A percentile compares a stretch with the other conserved stretches of the same genome.
Conservation (phyloP, 2,888 invertebrate species). For the Griposia aprilina region DNA sequence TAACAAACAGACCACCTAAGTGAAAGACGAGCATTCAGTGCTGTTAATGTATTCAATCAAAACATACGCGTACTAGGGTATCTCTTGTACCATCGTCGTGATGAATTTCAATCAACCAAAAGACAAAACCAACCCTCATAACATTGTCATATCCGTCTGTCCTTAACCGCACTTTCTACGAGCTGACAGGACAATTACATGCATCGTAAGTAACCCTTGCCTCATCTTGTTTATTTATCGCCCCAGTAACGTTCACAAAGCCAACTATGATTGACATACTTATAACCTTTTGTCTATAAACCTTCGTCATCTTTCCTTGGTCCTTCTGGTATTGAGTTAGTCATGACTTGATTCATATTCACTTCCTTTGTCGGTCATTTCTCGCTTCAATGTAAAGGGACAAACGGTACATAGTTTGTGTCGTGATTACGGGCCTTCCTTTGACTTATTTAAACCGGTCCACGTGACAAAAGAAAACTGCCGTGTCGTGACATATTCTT, state of each 20-base stretch:
- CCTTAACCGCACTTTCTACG: not conserved
- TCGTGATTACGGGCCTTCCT: not conserved
- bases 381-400: conserved; percentile 12
- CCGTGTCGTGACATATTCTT: not conserved
- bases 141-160: not conserved
- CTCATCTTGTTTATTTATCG: not conserved
- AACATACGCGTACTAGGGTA: not conserved
- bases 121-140: not conserved
- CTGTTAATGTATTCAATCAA: not conserved
- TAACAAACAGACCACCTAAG: not conserved
- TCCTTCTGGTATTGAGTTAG: not conserved
- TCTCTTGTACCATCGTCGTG: not conserved
- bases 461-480: not conserved
- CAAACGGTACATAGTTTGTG: conserved; percentile 9
- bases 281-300: conserved; percentile 4
- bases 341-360: conserved; percentile 2
- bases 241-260: conserved; percentile 17
- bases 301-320: not conserved
- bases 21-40: not conserved
- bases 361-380: not conserved
- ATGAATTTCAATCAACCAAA: not conserved
- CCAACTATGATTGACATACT: conserved; percentile 4
- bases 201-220: not conserved
- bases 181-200: not conserved
- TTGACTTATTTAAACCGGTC: conserved; percentile 1